Percentiles rank a stretch among this genome's conserved stretches.
Evolutionary conservation across 2,888 invertebrate genomes (phyloP).

Genomic region (Pyralis farinalis): DNA sequence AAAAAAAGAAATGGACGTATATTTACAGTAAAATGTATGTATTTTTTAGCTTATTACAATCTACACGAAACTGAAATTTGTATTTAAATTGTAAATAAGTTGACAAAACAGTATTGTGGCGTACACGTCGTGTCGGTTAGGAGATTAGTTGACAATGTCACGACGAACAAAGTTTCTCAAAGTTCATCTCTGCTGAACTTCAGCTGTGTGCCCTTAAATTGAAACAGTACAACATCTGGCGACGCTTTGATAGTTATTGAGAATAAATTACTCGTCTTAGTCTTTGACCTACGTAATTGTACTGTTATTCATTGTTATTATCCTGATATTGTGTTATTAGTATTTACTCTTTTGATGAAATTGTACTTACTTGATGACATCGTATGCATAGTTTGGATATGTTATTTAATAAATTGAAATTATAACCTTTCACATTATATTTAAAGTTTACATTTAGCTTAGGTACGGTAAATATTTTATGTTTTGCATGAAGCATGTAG

Average conservation of each 20-base stretch:
- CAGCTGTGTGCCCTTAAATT: constrained; percentile 63
- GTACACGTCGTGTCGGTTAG: constrained; percentile 9
- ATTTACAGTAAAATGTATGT: too few relatives aligned
- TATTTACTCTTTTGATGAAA: too few relatives aligned
- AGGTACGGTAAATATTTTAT: too few relatives aligned
- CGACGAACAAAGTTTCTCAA: constrained; percentile 57
- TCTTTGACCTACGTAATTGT: constrained; percentile 10
- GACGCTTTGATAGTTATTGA: constrained; percentile 62
- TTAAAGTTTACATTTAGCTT: too few relatives aligned
- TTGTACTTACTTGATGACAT: too few relatives aligned
- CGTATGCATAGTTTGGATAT: too few relatives aligned
- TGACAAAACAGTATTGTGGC: constrained; percentile 19
- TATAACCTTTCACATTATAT: too few relatives aligned
- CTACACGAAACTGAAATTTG: too few relatives aligned
- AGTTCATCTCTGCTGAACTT: constrained; percentile 66
- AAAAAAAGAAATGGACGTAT: too few relatives aligned
- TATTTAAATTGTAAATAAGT: constrained; percentile 24
- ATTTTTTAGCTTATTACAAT: too few relatives aligned
- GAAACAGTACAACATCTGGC: constrained; percentile 76
- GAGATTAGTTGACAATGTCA: constrained; percentile 47
- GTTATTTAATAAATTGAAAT: too few relatives aligned
- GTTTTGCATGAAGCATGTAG: too few relatives aligned
- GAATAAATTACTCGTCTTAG: constrained; percentile 47
- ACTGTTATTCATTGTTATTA: constrained; percentile 11
- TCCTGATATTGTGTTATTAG: background rate